Evolutionary conservation across 2,113 vertebrate genomes (phyloP).

Genomic region (Aspidoscelis tigris): DNA sequence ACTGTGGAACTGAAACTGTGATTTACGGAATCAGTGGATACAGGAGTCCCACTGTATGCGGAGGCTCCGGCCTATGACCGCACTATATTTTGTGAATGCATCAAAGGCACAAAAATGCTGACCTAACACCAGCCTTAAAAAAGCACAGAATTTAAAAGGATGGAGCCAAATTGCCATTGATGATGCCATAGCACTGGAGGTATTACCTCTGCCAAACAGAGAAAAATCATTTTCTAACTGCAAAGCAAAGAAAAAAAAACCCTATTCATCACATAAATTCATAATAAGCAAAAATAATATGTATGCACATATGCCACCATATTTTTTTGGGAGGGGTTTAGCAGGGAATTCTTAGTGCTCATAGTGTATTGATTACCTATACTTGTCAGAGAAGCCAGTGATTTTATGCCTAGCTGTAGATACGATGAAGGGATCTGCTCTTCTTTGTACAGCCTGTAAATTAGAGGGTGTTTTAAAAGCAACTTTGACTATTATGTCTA

Average conservation of each 20-base stretch:
- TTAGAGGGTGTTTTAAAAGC: constrained; percentile 11
- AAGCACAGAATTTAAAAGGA: not conserved
- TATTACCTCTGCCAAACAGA: not conserved
- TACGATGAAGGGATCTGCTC: constrained; percentile 5
- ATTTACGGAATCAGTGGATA: too few relatives aligned
- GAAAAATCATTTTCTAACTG: not conserved
- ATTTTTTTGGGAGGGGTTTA: not conserved
- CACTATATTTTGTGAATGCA: not conserved
- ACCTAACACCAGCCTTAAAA: not conserved
- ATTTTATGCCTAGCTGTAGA: constrained; percentile 8
- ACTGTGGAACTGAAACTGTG: too few relatives aligned
- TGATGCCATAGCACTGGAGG: not conserved
- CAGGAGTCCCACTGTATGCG: too few relatives aligned
- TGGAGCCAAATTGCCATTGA: too few relatives aligned
- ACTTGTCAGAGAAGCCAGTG: not conserved
- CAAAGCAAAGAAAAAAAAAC: not conserved
- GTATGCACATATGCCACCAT: not conserved
- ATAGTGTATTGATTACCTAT: not conserved
- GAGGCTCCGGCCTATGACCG: too few relatives aligned
- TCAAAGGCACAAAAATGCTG: not conserved
- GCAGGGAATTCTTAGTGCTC: not conserved
- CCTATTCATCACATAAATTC: not conserved
- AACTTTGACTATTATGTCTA: constrained; percentile 10
- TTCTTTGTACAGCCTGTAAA: constrained; percentile 10
- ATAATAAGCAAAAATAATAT: not conserved